Percentiles rank a stretch among this genome's conserved stretches.
These are phyloP conservation scores for Poeciliopsis prolifica DNA, from an alignment of 2,113 vertebrate species.

Conservation along the genomic window DNA sequence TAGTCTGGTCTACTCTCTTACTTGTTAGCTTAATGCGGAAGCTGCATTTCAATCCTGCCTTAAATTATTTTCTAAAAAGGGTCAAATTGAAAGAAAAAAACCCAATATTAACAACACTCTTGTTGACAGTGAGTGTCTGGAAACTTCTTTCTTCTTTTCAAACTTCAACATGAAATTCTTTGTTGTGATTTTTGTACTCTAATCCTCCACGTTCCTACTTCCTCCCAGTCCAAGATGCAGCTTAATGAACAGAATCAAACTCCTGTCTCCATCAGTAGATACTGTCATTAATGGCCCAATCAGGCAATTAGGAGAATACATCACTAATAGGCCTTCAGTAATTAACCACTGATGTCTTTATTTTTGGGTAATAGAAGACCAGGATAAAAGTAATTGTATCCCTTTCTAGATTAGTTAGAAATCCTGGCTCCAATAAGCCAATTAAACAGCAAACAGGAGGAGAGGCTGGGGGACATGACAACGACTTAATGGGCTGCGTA, in stretches of 20 bases:
- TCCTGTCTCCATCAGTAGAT: constrained; percentile 26
- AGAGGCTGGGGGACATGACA: constrained; percentile 57
- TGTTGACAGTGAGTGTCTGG: neutral
- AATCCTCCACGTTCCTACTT: neutral
- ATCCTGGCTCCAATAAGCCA: constrained; percentile 64
- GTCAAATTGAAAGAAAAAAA: neutral
- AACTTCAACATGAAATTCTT: neutral
- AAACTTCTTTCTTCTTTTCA: neutral
- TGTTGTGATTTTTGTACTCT: neutral
- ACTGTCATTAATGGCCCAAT: constrained; percentile 41
- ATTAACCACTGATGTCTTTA: constrained; percentile 70
- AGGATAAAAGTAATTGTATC: constrained; percentile 66
- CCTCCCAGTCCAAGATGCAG: constrained; percentile 4
- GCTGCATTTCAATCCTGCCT: too few species aligned
- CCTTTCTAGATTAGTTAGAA: constrained; percentile 60
- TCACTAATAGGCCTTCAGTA: constrained; percentile 55
- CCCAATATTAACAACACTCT: neutral
- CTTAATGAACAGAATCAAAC: constrained; percentile 46
- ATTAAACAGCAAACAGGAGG: constrained; percentile 68
- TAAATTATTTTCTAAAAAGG: too few species aligned
- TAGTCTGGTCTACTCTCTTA: too few species aligned
- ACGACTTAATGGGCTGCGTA: constrained; percentile 62
- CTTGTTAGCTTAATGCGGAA: too few species aligned
- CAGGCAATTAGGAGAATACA: constrained; percentile 60
- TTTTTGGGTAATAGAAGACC: constrained; percentile 54